These are phyloP conservation scores for Perizoma flavofasciatum DNA, from an alignment of 2,888 invertebrate genomes.

Conservation along the genomic window DNA sequence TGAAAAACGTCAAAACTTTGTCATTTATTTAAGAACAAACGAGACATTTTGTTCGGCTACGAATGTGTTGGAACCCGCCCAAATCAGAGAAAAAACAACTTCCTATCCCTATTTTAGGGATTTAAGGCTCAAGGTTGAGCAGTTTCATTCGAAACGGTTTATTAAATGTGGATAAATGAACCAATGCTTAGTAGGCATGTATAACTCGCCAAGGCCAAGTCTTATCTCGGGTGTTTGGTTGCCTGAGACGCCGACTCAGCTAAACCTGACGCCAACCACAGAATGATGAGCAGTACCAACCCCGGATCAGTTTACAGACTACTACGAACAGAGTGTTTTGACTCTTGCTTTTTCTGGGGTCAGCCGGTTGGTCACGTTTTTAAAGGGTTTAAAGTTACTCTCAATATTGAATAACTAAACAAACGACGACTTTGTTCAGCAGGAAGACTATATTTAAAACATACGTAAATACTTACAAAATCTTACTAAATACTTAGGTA, in stretches of 20 bases:
- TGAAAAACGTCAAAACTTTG: too few relatives aligned
- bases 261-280: constrained; percentile 24
- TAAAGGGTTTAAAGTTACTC: constrained; percentile 17
- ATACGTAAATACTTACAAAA: too few relatives aligned
- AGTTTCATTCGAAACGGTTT: neutral
- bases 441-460: too few relatives aligned
- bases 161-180: too few relatives aligned
- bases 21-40: too few relatives aligned
- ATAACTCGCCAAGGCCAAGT: constrained; percentile 59
- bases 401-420: neutral
- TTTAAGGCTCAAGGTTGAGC: too few relatives aligned
- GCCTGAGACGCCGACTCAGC: constrained; percentile 68
- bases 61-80: too few relatives aligned
- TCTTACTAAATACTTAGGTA: too few relatives aligned
- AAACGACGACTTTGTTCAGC: neutral
- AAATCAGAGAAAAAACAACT: too few relatives aligned
- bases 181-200: too few relatives aligned
- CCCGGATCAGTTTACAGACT: constrained; percentile 52
- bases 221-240: constrained; percentile 70
- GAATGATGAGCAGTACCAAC: constrained; percentile 17
- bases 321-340: constrained; percentile 42
- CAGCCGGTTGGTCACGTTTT: constrained; percentile 21
- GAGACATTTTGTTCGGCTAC: too few relatives aligned
- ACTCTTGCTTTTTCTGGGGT: constrained; percentile 38
- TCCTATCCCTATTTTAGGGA: too few relatives aligned